phyloP scores from a whole-genome alignment of 2,113 vertebrate species.

The Mustelus asterias region DNA sequence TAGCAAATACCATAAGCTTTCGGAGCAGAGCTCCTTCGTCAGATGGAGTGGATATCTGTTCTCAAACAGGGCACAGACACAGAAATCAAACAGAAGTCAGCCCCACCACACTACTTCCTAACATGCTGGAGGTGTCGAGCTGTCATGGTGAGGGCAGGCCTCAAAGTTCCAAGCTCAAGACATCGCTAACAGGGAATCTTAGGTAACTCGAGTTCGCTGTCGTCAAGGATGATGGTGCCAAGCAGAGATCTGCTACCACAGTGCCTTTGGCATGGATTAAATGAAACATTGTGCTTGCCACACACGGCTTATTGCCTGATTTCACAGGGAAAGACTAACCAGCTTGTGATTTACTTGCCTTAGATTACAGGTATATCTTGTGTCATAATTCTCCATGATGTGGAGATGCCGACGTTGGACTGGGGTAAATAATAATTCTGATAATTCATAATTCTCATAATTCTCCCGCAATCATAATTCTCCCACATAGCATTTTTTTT shows the following conservation, averaged over 20 bases:
- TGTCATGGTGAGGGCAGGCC: constrained; percentile 44
- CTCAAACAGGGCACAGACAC: too few relatives aligned
- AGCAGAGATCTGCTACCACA: constrained; percentile 47
- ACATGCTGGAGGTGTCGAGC: constrained; percentile 48
- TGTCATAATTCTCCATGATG: constrained; percentile 47
- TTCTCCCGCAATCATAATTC: too few relatives aligned
- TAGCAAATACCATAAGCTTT: too few relatives aligned
- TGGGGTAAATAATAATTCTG: too few relatives aligned
- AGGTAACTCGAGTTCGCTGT: constrained; percentile 46
- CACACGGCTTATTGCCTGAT: constrained; percentile 50
- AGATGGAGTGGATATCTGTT: too few relatives aligned
- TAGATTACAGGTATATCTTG: constrained; percentile 42
- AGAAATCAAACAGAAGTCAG: too few relatives aligned
- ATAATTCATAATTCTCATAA: too few relatives aligned
- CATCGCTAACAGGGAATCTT: constrained; percentile 41
- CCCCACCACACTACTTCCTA: constrained; percentile 31
- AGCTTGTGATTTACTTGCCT: constrained; percentile 40
- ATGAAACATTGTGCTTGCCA: constrained; percentile 45
- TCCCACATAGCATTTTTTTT: constrained; percentile 47
- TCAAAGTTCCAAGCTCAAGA: constrained; percentile 41
- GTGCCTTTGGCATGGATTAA: constrained; percentile 48
- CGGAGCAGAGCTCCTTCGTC: too few relatives aligned
- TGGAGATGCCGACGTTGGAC: too few relatives aligned
- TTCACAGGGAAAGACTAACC: constrained; percentile 46
- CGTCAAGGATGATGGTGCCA: constrained; percentile 49